Conservation (phyloP, 1,140 invertebrate species). For the Ostrea edulis region DNA sequence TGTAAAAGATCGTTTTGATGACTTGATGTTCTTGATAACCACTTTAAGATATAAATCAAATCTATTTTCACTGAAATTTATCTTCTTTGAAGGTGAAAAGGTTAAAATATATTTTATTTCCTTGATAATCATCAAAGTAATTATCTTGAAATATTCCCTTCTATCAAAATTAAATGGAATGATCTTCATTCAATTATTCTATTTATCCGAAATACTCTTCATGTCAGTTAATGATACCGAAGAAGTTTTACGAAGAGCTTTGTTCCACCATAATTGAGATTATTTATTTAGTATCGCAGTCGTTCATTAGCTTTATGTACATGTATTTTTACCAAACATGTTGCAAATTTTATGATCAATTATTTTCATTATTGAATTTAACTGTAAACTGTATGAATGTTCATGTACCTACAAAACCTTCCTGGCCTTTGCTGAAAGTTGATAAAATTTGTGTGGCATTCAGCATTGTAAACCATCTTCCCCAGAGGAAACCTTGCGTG, state of each 20-base stretch:
- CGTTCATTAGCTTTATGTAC: neutral
- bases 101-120: conserved; percentile 37
- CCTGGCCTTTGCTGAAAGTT: too few relatives aligned
- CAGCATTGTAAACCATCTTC: neutral
- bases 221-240: neutral
- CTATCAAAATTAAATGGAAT: neutral
- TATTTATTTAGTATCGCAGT: neutral
- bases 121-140: neutral
- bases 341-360: too few relatives aligned
- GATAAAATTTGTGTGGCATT: conserved; percentile 24
- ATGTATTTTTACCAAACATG: too few relatives aligned
- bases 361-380: too few relatives aligned
- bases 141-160: conserved; percentile 13
- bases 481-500: neutral
- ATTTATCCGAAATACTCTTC: neutral
- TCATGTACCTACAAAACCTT: too few relatives aligned
- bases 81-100: conserved; percentile 12
- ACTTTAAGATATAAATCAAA: neutral
- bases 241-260: neutral
- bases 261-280: neutral
- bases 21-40: conserved; percentile 25
- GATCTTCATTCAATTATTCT: neutral
- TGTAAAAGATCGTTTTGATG: conserved; percentile 18
- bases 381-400: too few relatives aligned
- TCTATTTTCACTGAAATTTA: neutral